phyloP scores from a whole-genome alignment of 2,888 invertebrate genomes.

The Rhodophaea formosa region DNA sequence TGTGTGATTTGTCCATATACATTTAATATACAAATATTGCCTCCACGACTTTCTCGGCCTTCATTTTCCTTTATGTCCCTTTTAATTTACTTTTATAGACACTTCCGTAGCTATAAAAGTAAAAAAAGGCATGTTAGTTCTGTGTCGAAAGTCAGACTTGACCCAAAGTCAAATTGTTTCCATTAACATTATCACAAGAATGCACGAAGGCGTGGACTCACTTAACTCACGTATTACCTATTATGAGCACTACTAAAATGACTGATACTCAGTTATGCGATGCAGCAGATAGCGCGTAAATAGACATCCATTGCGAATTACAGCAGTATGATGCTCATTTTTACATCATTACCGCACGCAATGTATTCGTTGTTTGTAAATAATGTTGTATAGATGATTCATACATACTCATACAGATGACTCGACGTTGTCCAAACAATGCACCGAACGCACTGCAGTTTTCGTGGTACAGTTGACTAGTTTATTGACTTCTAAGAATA shows the following conservation, averaged over 20 bases:
- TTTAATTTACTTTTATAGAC: too few species aligned
- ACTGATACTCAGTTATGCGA: too few species aligned
- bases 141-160: too few species aligned
- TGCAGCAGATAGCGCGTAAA: not conserved
- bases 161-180: not conserved
- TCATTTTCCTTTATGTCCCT: too few species aligned
- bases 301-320: not conserved
- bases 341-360: not conserved
- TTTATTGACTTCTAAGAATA: not conserved
- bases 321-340: not conserved
- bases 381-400: not conserved
- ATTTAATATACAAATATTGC: too few species aligned
- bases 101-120: too few species aligned
- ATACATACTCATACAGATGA: not conserved
- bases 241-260: too few species aligned
- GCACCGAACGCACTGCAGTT: not conserved
- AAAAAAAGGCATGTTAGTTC: too few species aligned
- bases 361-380: not conserved
- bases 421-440: conserved; percentile 1
- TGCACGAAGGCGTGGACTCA: not conserved
- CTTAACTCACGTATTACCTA: not conserved
- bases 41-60: too few species aligned
- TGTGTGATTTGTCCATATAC: too few species aligned
- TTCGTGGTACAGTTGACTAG: not conserved
- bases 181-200: conserved; percentile 8